Conservation (phyloP, 2,888 invertebrate genomes). For the Cephus pulcher region DNA sequence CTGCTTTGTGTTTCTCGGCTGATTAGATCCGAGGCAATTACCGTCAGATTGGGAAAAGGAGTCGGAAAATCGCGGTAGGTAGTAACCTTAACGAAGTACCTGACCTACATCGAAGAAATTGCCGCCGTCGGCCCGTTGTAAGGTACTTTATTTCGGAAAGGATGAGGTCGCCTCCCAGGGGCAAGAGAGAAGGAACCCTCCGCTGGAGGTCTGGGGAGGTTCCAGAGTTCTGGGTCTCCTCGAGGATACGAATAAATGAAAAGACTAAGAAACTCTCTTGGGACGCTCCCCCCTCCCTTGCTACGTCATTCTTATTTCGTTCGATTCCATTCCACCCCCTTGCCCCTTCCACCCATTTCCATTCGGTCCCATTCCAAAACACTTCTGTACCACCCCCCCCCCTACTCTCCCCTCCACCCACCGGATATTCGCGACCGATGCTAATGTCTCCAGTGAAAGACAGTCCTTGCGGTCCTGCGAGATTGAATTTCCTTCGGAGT, state of each 20-base stretch:
- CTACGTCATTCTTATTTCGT: background rate
- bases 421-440: background rate
- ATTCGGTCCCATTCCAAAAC: background rate
- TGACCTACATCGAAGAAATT: background rate
- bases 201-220: background rate
- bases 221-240: background rate
- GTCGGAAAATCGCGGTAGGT: background rate
- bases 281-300: background rate
- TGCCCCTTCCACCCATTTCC: background rate
- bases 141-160: background rate
- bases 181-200: background rate
- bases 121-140: background rate
- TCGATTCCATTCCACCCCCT: background rate
- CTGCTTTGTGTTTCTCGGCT: slow-evolving; percentile 36
- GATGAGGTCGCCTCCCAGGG: background rate
- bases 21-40: slow-evolving; percentile 38
- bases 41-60: slow-evolving; percentile 31
- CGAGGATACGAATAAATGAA: background rate
- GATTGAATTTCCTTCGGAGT: background rate
- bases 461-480: background rate
- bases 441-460: background rate
- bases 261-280: background rate
- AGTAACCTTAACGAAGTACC: background rate
- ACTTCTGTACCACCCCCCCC: background rate
- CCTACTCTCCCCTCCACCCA: background rate